Percentiles rank a stretch among this genome's conserved stretches.
Evolutionary conservation across 2,113 vertebrate species (phyloP).

Genomic region (Nicator chloris): DNA sequence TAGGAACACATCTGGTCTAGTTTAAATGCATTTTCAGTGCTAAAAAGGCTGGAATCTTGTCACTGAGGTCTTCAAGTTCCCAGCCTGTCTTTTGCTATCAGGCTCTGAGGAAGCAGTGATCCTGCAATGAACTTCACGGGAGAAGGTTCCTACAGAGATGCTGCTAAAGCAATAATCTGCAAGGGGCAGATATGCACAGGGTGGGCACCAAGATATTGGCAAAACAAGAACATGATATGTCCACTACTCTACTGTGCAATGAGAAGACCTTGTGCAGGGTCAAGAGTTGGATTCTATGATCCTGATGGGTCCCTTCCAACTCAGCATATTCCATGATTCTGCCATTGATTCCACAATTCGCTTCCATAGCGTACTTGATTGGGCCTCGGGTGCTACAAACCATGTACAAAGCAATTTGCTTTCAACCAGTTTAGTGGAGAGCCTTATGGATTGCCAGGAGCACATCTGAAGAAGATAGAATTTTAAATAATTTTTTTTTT

Average conservation of each 20-base stretch:
- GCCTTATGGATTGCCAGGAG: not conserved
- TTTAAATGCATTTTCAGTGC: not conserved
- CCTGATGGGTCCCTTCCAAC: not conserved
- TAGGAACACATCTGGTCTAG: not conserved
- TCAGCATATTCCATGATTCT: not conserved
- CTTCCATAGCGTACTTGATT: not conserved
- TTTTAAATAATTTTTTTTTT: not conserved
- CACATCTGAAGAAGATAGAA: not conserved
- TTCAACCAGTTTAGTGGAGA: not conserved
- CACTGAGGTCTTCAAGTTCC: not conserved
- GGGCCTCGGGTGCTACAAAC: not conserved
- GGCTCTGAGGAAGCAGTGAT: not conserved
- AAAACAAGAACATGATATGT: not conserved
- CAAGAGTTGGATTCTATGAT: no score
- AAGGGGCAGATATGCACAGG: not conserved
- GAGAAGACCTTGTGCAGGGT: not conserved
- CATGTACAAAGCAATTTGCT: fast-evolving
- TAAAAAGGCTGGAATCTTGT: not conserved
- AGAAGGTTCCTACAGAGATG: not conserved
- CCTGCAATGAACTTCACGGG: not conserved
- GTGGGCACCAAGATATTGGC: not conserved
- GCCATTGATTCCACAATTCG: not conserved
- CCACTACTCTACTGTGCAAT: no score
- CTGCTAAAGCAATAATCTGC: not conserved
- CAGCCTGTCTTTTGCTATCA: not conserved